phyloP scores from a whole-genome alignment of 2,113 vertebrate genomes.

The Deroptyus accipitrinus region DNA sequence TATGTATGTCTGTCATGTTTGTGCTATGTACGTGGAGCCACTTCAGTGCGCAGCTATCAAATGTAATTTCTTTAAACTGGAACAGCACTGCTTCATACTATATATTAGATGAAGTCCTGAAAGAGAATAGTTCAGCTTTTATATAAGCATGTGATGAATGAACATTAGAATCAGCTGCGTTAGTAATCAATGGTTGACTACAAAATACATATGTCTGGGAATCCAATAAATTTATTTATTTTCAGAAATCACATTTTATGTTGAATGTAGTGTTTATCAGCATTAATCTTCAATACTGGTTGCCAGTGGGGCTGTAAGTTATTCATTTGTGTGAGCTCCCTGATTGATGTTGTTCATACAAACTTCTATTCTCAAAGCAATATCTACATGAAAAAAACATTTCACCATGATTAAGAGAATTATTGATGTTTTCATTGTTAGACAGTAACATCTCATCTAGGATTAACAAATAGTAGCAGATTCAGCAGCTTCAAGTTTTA shows the following conservation, averaged over 20 bases:
- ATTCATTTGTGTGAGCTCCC: constrained; percentile 15
- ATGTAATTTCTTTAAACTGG: constrained; percentile 8
- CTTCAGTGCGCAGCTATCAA: background rate
- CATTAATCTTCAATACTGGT: constrained; percentile 45
- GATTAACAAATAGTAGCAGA: background rate
- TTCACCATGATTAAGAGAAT: constrained; percentile 42
- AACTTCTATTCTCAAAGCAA: constrained; percentile 57
- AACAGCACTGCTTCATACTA: background rate
- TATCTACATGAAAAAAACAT: constrained; percentile 31
- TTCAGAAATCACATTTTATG: constrained; percentile 41
- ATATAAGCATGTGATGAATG: constrained; percentile 47
- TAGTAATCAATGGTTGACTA: constrained; percentile 56
- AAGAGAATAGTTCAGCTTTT: constrained; percentile 35
- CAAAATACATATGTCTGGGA: constrained; percentile 35
- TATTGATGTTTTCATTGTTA: constrained; percentile 41
- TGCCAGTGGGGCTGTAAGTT: constrained; percentile 41
- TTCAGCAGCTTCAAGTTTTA: background rate
- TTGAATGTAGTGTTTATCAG: constrained; percentile 39
- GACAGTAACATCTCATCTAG: background rate
- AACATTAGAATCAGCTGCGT: constrained; percentile 40
- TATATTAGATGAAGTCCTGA: constrained; percentile 5
- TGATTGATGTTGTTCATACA: constrained; percentile 40
- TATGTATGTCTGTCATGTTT: background rate
- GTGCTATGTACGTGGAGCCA: background rate
- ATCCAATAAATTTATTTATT: constrained; percentile 53